Evolutionary conservation across 2,113 vertebrate species (phyloP), one percentile per base, ranked within the genome.

Genomic region (Enhydra lutris): DNA sequence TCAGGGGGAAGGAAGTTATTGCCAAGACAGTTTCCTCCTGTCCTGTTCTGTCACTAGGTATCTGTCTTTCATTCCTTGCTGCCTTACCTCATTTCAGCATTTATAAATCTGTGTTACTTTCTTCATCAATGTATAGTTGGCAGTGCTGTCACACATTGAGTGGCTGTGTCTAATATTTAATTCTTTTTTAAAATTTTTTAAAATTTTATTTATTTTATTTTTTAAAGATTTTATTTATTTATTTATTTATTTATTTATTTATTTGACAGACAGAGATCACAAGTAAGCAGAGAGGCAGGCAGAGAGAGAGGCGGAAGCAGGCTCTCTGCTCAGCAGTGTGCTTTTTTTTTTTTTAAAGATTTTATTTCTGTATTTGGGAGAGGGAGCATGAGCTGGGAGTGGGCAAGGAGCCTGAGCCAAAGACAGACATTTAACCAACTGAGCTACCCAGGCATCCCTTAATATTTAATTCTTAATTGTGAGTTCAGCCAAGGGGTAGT

Each of bases 401-500:
- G 65, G 31, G 31, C 31, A 67, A 31, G 65, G 67, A 69, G 34
- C 67, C 67, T 18, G 17, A 69, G 52, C 52, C 52, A 55, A 55
- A 55, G 52, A 55, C 17, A 55, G 52, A 55, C 52, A 55, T 14
- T 55, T 55, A 55, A 55, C 17, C 52, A 55, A 55, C 52, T 55
- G 52, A 55, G 52, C 52, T 17, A 55, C 52, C 52, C 17, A 55
- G 52, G 5, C 52, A 55, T 55, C 65, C 31, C 65, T n/a, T 67
- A 67, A n/a, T n/a, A n/a, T 67, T n/a, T 67, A 92, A 4, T 78
- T 84, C 47, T 86, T 86, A 86, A 17, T 65, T 94, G 42, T 86
- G 67, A 59, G 67, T 69, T 94, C 45, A 76, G 2, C 39, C 55
- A 88, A 57, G 14, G 24, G 34, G 8, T 55, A 82, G 50, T 88